Conservation (phyloP, 2,888 invertebrate genomes). For the Cephus runcator region DNA sequence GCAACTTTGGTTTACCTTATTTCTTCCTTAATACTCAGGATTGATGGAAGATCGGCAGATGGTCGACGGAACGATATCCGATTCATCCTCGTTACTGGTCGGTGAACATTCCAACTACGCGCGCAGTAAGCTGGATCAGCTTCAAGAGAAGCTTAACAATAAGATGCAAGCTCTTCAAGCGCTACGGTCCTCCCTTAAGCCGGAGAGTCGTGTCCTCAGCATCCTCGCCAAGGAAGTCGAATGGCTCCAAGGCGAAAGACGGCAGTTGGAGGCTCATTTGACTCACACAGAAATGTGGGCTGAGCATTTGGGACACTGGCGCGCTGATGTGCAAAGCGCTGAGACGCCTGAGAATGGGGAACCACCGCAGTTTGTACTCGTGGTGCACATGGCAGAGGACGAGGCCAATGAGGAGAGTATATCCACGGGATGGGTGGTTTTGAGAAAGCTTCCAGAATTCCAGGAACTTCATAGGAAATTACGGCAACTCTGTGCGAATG, state of each 20-base stretch:
- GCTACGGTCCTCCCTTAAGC: slow-evolving; percentile 81
- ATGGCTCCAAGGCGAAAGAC: slow-evolving; percentile 81
- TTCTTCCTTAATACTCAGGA: slow-evolving; percentile 30
- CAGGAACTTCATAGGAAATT: slow-evolving; percentile 86
- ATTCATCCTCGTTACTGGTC: slow-evolving; percentile 70
- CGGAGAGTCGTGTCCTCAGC: slow-evolving; percentile 82
- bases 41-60: slow-evolving; percentile 51
- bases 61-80: slow-evolving; percentile 51
- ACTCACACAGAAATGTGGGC: slow-evolving; percentile 90
- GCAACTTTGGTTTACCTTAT: too few species aligned
- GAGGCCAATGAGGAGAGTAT: slow-evolving; percentile 71
- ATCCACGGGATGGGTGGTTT: slow-evolving; percentile 76
- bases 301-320: slow-evolving; percentile 89
- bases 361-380: slow-evolving; percentile 79
- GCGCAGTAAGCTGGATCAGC: slow-evolving; percentile 81
- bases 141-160: slow-evolving; percentile 86
- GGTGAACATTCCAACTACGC: slow-evolving; percentile 87
- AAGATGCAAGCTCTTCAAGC: slow-evolving; percentile 87
- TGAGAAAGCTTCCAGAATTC: slow-evolving; percentile 72
- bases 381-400: slow-evolving; percentile 80
- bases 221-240: slow-evolving; percentile 88
- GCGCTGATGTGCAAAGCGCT: slow-evolving; percentile 84
- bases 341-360: slow-evolving; percentile 77
- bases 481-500: slow-evolving; percentile 81
- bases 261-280: slow-evolving; percentile 85